A percentile compares a stretch with the other conserved stretches of the same genome.
Conservation (phyloP, 2,113 vertebrate genomes). For the Riparia riparia region DNA sequence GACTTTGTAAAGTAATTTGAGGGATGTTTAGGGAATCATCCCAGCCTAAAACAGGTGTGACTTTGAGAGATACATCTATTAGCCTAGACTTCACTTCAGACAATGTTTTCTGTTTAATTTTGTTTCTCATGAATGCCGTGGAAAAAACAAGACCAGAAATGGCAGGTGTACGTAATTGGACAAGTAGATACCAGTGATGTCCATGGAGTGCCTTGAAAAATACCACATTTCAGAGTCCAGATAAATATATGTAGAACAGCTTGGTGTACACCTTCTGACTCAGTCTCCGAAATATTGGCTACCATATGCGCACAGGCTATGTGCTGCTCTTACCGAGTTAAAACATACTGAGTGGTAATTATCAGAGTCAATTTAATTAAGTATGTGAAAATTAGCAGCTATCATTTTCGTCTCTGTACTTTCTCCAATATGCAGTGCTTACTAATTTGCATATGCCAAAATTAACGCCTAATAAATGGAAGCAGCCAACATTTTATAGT, state of each 20-base stretch:
- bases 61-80: background rate
- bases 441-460: background rate
- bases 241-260: background rate
- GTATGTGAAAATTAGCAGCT: slow-evolving; percentile 16
- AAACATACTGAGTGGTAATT: slow-evolving; percentile 20
- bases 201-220: background rate
- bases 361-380: slow-evolving; percentile 21
- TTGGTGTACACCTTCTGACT: background rate
- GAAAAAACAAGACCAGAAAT: background rate
- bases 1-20: background rate
- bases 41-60: background rate
- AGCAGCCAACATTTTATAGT: background rate
- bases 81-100: background rate
- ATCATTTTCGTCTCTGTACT: slow-evolving; percentile 47
- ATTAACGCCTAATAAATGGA: background rate
- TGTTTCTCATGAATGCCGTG: background rate
- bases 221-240: background rate
- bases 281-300: slow-evolving; percentile 7
- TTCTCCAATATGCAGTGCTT: slow-evolving; percentile 36
- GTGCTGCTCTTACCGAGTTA: background rate
- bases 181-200: background rate
- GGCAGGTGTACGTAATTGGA: background rate
- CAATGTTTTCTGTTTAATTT: background rate
- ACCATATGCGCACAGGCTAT: background rate
- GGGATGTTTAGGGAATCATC: background rate